Percentiles rank a stretch among this genome's conserved stretches.
phyloP scores from a whole-genome alignment of 2,888 invertebrate species.

The Agonopterix subpropinquella region DNA sequence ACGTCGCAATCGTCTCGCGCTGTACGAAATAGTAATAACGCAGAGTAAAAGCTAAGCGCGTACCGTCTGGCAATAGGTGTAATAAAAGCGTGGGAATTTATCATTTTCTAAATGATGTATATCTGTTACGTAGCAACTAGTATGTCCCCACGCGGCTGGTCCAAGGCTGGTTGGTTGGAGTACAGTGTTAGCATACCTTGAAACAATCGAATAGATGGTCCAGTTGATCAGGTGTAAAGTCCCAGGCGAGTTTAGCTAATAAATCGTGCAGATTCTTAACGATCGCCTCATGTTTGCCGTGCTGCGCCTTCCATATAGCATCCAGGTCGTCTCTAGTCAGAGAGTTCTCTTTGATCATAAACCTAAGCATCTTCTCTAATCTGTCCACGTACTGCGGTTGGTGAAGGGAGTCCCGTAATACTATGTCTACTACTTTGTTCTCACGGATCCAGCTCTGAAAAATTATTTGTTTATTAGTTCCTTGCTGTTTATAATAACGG shows the following conservation, averaged over 20 bases:
- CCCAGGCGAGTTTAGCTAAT: constrained; percentile 97
- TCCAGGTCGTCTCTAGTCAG: constrained; percentile 94
- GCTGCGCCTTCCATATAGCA: constrained; percentile 97
- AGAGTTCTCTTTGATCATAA: constrained; percentile 95
- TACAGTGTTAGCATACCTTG: constrained; percentile 76
- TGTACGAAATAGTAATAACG: too few species aligned
- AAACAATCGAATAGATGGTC: constrained; percentile 98
- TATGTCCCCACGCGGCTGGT: too few species aligned
- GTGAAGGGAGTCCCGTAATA: constrained; percentile 95
- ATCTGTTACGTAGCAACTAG: too few species aligned
- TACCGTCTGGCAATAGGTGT: too few species aligned
- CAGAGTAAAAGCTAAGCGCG: too few species aligned
- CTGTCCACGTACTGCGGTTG: constrained; percentile 99
- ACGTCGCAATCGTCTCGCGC: too few species aligned
- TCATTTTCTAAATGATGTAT: too few species aligned
- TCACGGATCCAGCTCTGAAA: constrained; percentile 95
- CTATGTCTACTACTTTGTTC: constrained; percentile 95
- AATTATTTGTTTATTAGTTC: not conserved
- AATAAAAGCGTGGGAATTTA: too few species aligned
- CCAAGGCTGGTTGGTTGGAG: not conserved
- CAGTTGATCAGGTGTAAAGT: constrained; percentile 97
- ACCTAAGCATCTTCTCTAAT: constrained; percentile 96
- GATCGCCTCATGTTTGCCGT: constrained; percentile 98
- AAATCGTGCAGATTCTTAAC: constrained; percentile 98
- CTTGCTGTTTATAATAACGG: not conserved